These are phyloP conservation scores for Gasteruption jaculator DNA, from an alignment of 2,888 invertebrate genomes.

Conservation along the genomic window DNA sequence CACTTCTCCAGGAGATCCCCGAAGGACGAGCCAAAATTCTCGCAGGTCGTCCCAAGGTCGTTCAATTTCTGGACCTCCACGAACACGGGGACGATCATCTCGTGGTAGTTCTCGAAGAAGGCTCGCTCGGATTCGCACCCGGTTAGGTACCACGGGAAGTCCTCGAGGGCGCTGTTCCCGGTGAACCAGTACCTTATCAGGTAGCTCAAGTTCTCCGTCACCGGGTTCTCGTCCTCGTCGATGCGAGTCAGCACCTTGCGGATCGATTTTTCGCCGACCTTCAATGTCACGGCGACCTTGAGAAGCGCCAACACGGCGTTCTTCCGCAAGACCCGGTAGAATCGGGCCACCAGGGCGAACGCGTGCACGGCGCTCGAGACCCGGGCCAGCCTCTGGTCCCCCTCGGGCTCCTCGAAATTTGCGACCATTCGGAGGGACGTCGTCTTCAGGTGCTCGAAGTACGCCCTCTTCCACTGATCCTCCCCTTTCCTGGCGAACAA, in stretches of 20 bases:
- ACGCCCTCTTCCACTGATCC: conserved; percentile 33
- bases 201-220: conserved; percentile 52
- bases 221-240: no score
- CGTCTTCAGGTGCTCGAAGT: conserved; percentile 43
- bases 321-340: conserved; percentile 53
- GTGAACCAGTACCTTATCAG: conserved; percentile 55
- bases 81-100: conserved; percentile 49
- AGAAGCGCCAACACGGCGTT: conserved; percentile 56
- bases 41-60: conserved; percentile 37
- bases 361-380: conserved; percentile 59
- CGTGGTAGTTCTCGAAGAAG: conserved; percentile 50
- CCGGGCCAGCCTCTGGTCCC: conserved; percentile 59
- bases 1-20: conserved; percentile 37
- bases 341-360: conserved; percentile 56
- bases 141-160: conserved; percentile 52
- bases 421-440: conserved; percentile 50
- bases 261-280: conserved; percentile 55
- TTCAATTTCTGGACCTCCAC: conserved; percentile 42
- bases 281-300: no score
- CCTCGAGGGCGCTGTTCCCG: conserved; percentile 45
- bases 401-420: conserved; percentile 38
- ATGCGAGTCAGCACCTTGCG: no score
- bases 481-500: conserved; percentile 38
- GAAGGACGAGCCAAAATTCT: conserved; percentile 29
- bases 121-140: conserved; percentile 44